Evolutionary conservation across 2,888 invertebrate genomes (phyloP).

Genomic region (Aphrophora alni): DNA sequence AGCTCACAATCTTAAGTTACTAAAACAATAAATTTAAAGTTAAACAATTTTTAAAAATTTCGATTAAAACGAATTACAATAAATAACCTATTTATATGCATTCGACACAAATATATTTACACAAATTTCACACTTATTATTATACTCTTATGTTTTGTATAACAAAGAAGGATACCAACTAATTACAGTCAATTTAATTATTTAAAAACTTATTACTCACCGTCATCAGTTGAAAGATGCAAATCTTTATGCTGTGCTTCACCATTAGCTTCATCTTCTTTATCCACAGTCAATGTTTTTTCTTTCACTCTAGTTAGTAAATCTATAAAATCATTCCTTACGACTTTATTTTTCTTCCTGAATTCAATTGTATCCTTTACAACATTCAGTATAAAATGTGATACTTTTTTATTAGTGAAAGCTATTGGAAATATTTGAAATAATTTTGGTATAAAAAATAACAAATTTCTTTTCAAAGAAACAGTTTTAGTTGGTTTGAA

Average conservation of each 20-base stretch:
- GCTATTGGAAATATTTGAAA: neutral
- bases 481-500: neutral
- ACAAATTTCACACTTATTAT: no score
- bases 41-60: no score
- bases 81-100: no score
- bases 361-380: slow-evolving; percentile 21
- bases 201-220: neutral
- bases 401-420: neutral
- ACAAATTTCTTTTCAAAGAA: neutral
- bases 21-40: no score
- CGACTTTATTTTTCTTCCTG: slow-evolving; percentile 25
- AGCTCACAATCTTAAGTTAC: no score
- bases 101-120: no score
- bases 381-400: slow-evolving; percentile 12
- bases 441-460: neutral
- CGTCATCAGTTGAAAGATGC: neutral
- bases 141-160: no score
- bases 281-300: neutral
- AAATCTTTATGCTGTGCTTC: neutral
- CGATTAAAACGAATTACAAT: no score
- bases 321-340: slow-evolving; percentile 21
- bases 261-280: neutral
- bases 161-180: no score
- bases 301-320: slow-evolving; percentile 12
- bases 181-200: no score